phyloP scores from a whole-genome alignment of 2,797 vertebrate species.

The Chiroxiphia lanceolata region DNA sequence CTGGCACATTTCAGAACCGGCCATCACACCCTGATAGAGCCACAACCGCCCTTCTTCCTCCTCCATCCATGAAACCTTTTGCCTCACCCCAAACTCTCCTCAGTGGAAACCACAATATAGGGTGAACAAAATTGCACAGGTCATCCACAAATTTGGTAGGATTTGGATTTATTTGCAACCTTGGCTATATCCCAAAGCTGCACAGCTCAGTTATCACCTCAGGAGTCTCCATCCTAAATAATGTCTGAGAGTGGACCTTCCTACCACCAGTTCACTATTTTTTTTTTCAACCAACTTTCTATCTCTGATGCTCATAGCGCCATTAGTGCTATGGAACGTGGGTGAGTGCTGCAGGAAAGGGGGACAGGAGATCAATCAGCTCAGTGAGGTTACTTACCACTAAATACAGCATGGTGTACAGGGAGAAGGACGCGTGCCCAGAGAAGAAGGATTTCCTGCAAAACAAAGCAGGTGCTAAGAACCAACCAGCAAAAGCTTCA shows the following conservation, averaged over 20 bases:
- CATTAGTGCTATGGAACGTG: fast-evolving
- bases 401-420: slow-evolving; percentile 97
- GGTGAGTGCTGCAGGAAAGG: neutral
- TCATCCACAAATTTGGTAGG: neutral
- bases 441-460: slow-evolving; percentile 98
- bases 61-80: fast-evolving
- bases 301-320: fast-evolving
- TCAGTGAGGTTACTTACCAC: slow-evolving; percentile 85
- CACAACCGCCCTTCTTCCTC: fast-evolving
- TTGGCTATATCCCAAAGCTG: neutral
- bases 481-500: neutral
- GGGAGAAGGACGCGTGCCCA: slow-evolving; percentile 95
- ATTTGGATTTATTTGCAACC: neutral
- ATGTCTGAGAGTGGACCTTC: neutral
- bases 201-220: neutral
- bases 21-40: neutral
- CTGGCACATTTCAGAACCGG: neutral
- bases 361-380: neutral
- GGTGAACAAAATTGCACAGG: neutral
- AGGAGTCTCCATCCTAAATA: neutral
- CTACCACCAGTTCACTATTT: neutral
- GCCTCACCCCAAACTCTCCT: neutral
- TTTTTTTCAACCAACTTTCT: neutral
- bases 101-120: fast-evolving
- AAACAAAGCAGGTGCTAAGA: slow-evolving; percentile 63